Base-by-base conservation (phyloP, 37 sponge, comb jelly and placozoan species). In the Trichoplax adhaerens region DNA sequence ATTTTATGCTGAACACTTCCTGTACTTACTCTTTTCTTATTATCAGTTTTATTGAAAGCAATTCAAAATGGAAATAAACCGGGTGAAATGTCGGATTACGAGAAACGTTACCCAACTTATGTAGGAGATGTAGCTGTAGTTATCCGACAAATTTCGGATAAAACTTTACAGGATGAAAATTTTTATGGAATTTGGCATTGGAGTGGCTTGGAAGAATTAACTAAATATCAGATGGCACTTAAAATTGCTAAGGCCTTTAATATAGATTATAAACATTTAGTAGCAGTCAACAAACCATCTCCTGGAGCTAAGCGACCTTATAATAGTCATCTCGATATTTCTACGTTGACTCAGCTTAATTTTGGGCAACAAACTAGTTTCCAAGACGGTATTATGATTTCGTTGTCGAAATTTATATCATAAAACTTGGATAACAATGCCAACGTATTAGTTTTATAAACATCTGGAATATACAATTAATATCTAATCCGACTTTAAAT, bases 71-170 rank as follows among this genome's bases (percentile, higher is more conserved):
- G 66, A 5, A 52, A 65, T 4, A 73, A 80, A 54, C 74, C 78
- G 8, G 76, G 71, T 2, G 66, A 57, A 12, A 76, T 87, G 80
- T 81, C 72, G n/a, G 84, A 90, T 65, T 86, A 81, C 65, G 74
- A 91, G 69, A 75, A 59, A 48, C 76, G 91, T 5, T 91, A 83
- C 59, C 91, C 91, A 52, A 91, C 91, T 4, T 78, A 84, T 64
- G 77, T 76, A 1, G 29, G 50, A 61, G 87, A 91, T 57, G 83
- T 86, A 62, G 91, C 88, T 4, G 48, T 78, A 60, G 84, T 91
- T 3, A 74, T 80, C 56, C 52, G 80, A 1, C 69, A 69, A 50
- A 50, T 91, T 49, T 76, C 91, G 55, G 74, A 80, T 57, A 62
- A 29, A 3, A 65, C 59, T 48, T 71, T 79, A 0, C 10, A 54